Percentiles rank a stretch among this genome's conserved stretches.
Evolutionary conservation across 2,113 vertebrate genomes (phyloP).

Genomic region (Bambusicola thoracicus): DNA sequence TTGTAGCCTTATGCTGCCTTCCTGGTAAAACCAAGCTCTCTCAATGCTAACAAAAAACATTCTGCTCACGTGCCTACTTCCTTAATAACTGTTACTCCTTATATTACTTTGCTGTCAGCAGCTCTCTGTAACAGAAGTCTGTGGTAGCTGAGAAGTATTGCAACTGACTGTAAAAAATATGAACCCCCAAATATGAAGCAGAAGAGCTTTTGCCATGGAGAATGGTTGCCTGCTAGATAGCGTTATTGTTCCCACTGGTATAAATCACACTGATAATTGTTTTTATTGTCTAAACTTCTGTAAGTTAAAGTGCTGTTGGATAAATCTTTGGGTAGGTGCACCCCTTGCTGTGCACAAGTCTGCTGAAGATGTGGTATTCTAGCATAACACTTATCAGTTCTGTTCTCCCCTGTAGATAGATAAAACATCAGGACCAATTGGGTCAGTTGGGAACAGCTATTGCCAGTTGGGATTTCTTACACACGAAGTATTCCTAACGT

Average conservation of each 20-base stretch:
- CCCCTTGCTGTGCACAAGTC: neutral
- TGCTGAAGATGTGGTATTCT: neutral
- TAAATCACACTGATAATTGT: neutral
- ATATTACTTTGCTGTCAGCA: neutral
- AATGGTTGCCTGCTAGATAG: neutral
- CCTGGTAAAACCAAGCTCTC: neutral
- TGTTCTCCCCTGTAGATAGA: neutral
- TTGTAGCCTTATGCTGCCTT: neutral
- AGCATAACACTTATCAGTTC: neutral
- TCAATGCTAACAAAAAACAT: neutral
- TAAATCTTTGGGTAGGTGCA: neutral
- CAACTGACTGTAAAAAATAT: neutral
- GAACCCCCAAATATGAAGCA: neutral
- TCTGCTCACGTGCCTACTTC: neutral
- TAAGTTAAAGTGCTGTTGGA: neutral
- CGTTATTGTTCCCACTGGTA: neutral
- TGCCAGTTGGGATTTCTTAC: neutral
- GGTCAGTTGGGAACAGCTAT: neutral
- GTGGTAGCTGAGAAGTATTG: neutral
- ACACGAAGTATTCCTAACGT: neutral
- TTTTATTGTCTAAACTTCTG: fast-evolving
- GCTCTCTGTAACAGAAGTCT: neutral
- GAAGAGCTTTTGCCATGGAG: neutral
- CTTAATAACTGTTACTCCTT: neutral
- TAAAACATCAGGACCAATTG: neutral